Evolutionary conservation across 2,888 invertebrate genomes (phyloP).

Genomic region (Serrognathus titanus): DNA sequence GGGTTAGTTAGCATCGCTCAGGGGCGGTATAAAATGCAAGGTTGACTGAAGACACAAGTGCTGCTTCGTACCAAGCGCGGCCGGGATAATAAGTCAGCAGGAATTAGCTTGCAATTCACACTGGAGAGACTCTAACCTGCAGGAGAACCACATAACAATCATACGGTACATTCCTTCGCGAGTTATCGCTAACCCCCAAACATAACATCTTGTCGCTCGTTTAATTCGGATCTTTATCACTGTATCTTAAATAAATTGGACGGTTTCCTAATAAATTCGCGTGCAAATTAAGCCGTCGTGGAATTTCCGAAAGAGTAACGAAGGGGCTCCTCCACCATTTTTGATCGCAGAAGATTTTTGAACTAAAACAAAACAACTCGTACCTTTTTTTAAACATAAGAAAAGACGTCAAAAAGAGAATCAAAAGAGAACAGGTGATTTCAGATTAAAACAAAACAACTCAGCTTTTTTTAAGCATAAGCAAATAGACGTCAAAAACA

Average conservation of each 20-base stretch:
- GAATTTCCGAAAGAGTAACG: not conserved
- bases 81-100: slow-evolving; percentile 38
- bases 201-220: slow-evolving; percentile 4
- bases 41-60: slow-evolving; percentile 40
- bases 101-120: slow-evolving; percentile 40
- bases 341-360: too few relatives aligned
- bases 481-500: too few relatives aligned
- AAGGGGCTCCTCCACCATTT: too few relatives aligned
- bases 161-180: slow-evolving; percentile 26
- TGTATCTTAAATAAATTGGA: not conserved
- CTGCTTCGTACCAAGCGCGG: slow-evolving; percentile 36
- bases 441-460: too few relatives aligned
- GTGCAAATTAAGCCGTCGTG: not conserved
- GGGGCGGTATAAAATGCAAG: slow-evolving; percentile 40
- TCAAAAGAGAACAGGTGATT: too few relatives aligned
- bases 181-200: slow-evolving; percentile 19
- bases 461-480: too few relatives aligned
- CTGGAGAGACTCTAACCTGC: slow-evolving; percentile 30
- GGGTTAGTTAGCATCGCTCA: slow-evolving; percentile 40
- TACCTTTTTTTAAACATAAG: too few relatives aligned
- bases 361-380: too few relatives aligned
- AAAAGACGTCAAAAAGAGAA: too few relatives aligned
- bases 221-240: slow-evolving; percentile 10
- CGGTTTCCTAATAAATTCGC: not conserved
- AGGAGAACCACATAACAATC: slow-evolving; percentile 28